Conservation (phyloP, 2,888 invertebrate genomes). For the Chrysodeixis includens region DNA sequence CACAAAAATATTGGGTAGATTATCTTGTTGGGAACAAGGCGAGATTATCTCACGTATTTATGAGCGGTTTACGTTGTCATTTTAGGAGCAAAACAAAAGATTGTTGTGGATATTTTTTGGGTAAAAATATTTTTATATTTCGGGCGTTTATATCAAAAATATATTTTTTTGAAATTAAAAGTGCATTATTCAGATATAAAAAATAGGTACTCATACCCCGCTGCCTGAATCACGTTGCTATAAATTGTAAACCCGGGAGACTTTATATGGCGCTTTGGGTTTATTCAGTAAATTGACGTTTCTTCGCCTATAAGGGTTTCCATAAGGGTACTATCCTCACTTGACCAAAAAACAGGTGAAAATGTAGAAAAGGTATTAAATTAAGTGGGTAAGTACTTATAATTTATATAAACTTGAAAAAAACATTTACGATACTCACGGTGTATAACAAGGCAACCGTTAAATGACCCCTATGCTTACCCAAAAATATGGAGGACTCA, state of each 20-base stretch:
- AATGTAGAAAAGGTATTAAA: no score
- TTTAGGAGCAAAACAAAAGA: background rate
- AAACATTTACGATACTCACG: background rate
- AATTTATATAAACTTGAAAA: background rate
- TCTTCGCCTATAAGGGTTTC: no score
- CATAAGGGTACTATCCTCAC: no score
- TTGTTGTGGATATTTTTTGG: background rate
- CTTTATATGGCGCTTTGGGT: no score
- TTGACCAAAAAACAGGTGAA: no score
- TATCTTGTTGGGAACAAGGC: constrained; percentile 39
- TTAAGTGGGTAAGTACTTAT: no score
- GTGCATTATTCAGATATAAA: no score
- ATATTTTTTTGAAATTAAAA: no score
- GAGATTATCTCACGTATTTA: constrained; percentile 32
- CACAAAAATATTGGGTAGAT: constrained; percentile 52
- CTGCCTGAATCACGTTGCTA: no score
- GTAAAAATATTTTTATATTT: background rate
- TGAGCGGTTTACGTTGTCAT: constrained; percentile 2
- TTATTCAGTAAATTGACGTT: no score
- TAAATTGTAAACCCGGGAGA: no score
- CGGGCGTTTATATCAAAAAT: background rate
- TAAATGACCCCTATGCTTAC: background rate
- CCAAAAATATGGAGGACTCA: constrained; percentile 12
- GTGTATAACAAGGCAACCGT: background rate
- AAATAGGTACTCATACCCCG: no score